These are phyloP conservation scores for Drymonia ruficornis DNA, from an alignment of 2,888 invertebrate species.

Conservation along the genomic window DNA sequence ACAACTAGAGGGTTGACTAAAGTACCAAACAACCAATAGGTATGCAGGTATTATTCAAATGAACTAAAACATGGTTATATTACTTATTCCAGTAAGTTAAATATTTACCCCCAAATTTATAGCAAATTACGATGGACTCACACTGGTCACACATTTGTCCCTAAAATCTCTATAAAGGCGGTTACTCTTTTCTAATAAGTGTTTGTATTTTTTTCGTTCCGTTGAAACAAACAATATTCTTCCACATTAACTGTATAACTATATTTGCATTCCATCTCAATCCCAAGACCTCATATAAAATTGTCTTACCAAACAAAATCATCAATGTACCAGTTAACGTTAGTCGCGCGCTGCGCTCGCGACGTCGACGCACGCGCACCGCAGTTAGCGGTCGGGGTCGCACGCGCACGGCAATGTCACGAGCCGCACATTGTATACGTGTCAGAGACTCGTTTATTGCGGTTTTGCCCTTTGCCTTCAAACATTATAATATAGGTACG, in stretches of 20 bases:
- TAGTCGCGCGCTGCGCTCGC: slow-evolving; percentile 24
- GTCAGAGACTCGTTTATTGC: slow-evolving; percentile 21
- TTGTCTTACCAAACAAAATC: too few relatives aligned
- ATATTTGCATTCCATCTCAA: not conserved
- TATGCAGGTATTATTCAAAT: too few relatives aligned
- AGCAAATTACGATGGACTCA: too few relatives aligned
- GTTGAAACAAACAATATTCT: not conserved
- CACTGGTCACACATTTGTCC: too few relatives aligned
- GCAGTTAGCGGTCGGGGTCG: slow-evolving; percentile 34
- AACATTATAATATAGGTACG: not conserved
- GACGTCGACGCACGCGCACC: slow-evolving; percentile 22
- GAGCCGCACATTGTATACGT: slow-evolving; percentile 23
- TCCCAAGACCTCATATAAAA: not conserved
- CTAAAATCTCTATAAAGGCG: too few relatives aligned
- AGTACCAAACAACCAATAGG: too few relatives aligned
- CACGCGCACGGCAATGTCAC: slow-evolving; percentile 41
- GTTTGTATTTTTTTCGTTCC: not conserved
- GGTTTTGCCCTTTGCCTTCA: slow-evolving; percentile 11
- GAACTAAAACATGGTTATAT: too few relatives aligned
- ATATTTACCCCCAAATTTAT: too few relatives aligned
- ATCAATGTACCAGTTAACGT: not conserved
- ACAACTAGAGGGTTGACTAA: too few relatives aligned
- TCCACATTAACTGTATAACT: too few relatives aligned
- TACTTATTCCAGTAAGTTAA: too few relatives aligned
- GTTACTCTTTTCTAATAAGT: too few relatives aligned